Conservation (phyloP, 2,113 vertebrate species). For the Lagenorhynchus albirostris region DNA sequence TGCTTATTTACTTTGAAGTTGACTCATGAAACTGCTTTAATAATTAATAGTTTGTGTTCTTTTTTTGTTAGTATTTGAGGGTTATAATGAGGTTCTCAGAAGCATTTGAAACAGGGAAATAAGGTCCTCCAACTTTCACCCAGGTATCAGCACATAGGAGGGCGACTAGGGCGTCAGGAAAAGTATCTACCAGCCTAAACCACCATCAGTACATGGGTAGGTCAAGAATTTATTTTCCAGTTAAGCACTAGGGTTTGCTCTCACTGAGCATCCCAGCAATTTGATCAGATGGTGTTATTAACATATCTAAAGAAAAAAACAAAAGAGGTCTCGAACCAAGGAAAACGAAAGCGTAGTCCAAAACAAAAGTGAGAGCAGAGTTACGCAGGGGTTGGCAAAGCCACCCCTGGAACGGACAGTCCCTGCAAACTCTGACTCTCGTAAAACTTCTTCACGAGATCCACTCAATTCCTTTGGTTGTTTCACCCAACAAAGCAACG, state of each 20-base stretch:
- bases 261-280: background rate
- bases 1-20: conserved; percentile 34
- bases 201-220: background rate
- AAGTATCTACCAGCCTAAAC: background rate
- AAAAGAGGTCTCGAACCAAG: background rate
- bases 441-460: background rate
- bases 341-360: background rate
- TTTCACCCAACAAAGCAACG: background rate
- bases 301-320: background rate
- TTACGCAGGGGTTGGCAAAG: background rate
- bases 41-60: conserved; percentile 31
- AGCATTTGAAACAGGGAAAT: background rate
- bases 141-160: background rate
- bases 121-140: background rate
- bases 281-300: background rate
- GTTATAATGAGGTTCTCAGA: background rate
- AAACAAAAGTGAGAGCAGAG: background rate
- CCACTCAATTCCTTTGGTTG: background rate
- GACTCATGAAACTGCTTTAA: conserved; percentile 10
- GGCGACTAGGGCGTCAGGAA: rapidly evolving
- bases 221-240: background rate
- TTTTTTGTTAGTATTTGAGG: background rate
- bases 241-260: background rate
- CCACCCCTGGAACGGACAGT: background rate
- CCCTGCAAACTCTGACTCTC: background rate